Percentiles rank a stretch among this genome's conserved stretches.
These are phyloP conservation scores for Chrysotoxum bicinctum DNA, from an alignment of 2,888 invertebrate species.

Conservation along the genomic window DNA sequence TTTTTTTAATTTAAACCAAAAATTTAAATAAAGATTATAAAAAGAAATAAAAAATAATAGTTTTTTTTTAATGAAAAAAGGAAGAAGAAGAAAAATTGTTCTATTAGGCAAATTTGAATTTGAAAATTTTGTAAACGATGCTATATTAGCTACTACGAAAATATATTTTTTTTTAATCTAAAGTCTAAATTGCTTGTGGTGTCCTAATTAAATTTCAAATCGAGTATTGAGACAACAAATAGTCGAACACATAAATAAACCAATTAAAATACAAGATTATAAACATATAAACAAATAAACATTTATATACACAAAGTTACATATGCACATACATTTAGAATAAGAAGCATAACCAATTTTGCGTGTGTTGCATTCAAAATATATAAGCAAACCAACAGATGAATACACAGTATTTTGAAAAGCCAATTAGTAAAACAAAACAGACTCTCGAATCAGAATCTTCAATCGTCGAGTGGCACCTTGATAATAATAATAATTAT, in stretches of 20 bases:
- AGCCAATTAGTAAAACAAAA: constrained; percentile 56
- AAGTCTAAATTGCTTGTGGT: constrained; percentile 48
- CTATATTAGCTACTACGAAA: constrained; percentile 60
- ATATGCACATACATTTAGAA: constrained; percentile 47
- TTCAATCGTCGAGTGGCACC: constrained; percentile 14
- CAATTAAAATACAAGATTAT: constrained; percentile 4
- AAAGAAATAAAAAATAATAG: neutral
- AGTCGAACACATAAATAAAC: neutral
- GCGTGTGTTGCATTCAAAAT: constrained; percentile 46
- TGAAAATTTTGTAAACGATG: constrained; percentile 66
- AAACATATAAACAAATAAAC: constrained; percentile 18
- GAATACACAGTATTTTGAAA: constrained; percentile 7
- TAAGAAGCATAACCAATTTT: constrained; percentile 63
- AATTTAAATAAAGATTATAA: constrained; percentile 14
- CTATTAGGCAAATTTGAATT: constrained; percentile 72
- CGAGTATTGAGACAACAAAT: constrained; percentile 5
- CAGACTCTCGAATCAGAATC: constrained; percentile 35
- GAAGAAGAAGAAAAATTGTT: constrained; percentile 70
- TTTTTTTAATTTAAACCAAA: constrained; percentile 35
- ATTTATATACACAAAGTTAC: constrained; percentile 10
- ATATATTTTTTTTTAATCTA: constrained; percentile 19
- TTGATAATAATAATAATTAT: neutral
- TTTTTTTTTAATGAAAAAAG: constrained; percentile 54
- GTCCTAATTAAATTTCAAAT: constrained; percentile 50
- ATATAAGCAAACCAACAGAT: constrained; percentile 21